phyloP scores from a whole-genome alignment of 2,888 invertebrate genomes.

The Muschampia plurimacula region DNA sequence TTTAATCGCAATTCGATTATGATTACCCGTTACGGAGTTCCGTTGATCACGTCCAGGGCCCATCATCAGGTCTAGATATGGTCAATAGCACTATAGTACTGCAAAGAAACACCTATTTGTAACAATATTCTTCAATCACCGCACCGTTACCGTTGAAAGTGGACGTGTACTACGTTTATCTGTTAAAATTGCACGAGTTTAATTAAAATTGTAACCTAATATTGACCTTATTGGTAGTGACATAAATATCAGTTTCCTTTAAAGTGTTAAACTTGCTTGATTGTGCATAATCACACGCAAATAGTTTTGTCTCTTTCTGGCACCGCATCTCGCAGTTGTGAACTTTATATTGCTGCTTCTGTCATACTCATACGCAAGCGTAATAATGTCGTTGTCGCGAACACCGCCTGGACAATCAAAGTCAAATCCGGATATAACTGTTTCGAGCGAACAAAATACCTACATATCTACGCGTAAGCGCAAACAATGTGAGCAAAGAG shows the following conservation, averaged over 20 bases:
- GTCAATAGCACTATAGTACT: no score
- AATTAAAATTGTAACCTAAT: no score
- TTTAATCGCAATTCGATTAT: no score
- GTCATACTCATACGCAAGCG: not conserved
- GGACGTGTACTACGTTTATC: no score
- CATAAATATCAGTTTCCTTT: not conserved
- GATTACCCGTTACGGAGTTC: no score
- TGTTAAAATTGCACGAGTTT: no score
- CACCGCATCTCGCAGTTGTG: not conserved
- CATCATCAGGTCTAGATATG: no score
- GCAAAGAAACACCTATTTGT: no score
- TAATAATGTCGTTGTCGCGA: not conserved
- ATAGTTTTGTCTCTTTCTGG: not conserved
- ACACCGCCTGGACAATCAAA: not conserved
- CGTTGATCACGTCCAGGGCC: no score
- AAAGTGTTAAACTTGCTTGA: not conserved
- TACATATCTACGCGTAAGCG: not conserved
- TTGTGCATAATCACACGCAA: not conserved
- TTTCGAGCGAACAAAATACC: not conserved
- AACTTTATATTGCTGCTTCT: not conserved
- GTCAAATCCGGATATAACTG: not conserved
- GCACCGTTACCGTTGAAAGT: no score
- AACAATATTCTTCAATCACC: no score
- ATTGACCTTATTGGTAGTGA: no score
- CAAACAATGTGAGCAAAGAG: not conserved